These are phyloP conservation scores for Drosophila rellima DNA, from an alignment of 2,888 invertebrate species.

Conservation along the genomic window DNA sequence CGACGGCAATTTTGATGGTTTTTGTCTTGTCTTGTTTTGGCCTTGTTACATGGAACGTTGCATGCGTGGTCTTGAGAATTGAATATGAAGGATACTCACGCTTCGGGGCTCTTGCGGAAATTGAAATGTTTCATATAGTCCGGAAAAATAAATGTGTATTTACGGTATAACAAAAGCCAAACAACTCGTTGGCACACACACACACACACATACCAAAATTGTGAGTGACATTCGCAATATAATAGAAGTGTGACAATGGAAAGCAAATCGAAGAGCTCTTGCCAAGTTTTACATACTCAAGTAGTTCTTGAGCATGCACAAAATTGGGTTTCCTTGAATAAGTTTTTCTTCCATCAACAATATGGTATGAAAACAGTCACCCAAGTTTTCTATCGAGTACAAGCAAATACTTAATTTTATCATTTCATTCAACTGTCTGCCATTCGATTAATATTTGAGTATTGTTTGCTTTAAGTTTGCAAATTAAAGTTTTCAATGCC, in stretches of 20 bases:
- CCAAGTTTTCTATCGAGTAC: conserved; percentile 28
- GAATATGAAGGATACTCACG: conserved; percentile 41
- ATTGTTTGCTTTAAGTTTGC: conserved; percentile 37
- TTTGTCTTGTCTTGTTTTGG: conserved; percentile 34
- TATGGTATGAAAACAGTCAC: conserved; percentile 17
- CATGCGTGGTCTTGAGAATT: conserved; percentile 11
- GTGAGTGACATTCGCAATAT: conserved; percentile 37
- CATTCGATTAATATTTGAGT: conserved; percentile 66
- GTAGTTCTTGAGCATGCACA: conserved; percentile 48
- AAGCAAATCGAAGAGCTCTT: conserved; percentile 46
- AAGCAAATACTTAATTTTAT: conserved; percentile 34
- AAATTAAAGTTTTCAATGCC: conserved; percentile 36
- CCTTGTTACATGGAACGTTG: conserved; percentile 35
- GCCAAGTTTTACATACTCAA: conserved; percentile 62
- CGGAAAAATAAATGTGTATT: conserved; percentile 68
- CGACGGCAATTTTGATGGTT: conserved; percentile 63
- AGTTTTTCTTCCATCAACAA: conserved; percentile 41
- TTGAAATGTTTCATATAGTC: conserved; percentile 70
- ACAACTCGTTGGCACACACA: conserved; percentile 45
- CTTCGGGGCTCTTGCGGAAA: conserved; percentile 66
- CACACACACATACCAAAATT: conserved; percentile 25
- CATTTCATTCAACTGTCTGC: conserved; percentile 25
- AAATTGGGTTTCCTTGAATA: conserved; percentile 68
- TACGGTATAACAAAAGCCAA: conserved; percentile 65
- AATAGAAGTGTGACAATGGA: conserved; percentile 61